Evolutionary conservation across 2,797 vertebrate genomes (phyloP), one percentile per base, ranked within the genome.

Genomic region (Melanotaenia maccullochi): DNA sequence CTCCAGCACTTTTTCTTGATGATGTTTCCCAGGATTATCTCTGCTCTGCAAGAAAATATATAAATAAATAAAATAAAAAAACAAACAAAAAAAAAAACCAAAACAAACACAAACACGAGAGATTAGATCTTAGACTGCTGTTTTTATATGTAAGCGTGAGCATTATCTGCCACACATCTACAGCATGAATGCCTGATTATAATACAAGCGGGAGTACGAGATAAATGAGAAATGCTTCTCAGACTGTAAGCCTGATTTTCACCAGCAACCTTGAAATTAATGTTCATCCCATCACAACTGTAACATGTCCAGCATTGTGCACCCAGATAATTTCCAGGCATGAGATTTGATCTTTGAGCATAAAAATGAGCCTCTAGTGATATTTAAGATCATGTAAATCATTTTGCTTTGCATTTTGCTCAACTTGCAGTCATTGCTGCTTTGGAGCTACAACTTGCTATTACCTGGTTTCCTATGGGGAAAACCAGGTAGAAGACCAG

Each of bases 1-100:
- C 98, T 98, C 98, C 98, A 99, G 90, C 96, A 96, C 87, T 99
- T 99, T 90, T 98, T 99, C 95, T 96, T 98, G 93, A 99, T 98
- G 91, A 99, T 99, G 92, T 96, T 99, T 61, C 98, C 98, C 83
- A 99, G 93, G 87, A 99, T 97, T 75, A 98, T 94, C 92, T 99
- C 98, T 44, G 97, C 98, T 93, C 98, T 99, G 92, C 1, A 87
- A 74, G 55, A 71, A 51, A 61, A 54, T 24, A 20, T 44, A 63
- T 55, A 59, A 24, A 60, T 36, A 18, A 58, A 60, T 60, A 59
- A 14, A 28, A 36, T n/a, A 57, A 49, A 25, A 18, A 54, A 52
- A 12, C 32, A 33, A 36, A 8, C 38, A 60, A 60, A 30, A 18
- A 40, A 20, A 59, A 42, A 28, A 13, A 44, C 33, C 4, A 25